Base-by-base conservation (phyloP, 1,140 invertebrate genomes). In the Drosophila guanche region DNA sequence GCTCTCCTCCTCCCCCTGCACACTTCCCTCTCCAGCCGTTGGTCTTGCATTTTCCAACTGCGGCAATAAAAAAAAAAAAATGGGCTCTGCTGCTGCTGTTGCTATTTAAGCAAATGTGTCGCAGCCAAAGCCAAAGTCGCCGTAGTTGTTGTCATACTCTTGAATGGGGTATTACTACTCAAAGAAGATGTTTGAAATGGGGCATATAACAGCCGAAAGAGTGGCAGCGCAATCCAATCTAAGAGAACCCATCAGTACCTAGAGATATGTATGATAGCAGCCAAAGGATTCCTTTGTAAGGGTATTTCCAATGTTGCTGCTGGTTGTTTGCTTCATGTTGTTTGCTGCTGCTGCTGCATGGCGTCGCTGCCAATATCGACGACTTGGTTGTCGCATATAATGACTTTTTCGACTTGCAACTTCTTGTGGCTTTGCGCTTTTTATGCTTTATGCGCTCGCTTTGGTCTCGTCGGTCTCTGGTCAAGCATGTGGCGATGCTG, bases 81-180 rank as follows among this genome's bases (percentile, higher is more conserved):
- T 78, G 55, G 63, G 65, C 47, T 55, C 68, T 50, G 29, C 46
- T 60, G 59, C 51, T 78, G 70, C 42, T 79, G 76, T 80, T 86
- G 81, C 67, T 86, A 77, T 86, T 85, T 88, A 85, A 85, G 81
- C 81, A 86, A 88, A 88, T 88, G 84, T 88, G 83, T 86, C 83
- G 83, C 83, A 86, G 81, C 74, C 83, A 81, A 81, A 86, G 81
- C 75, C 77, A 88, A 83, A 86, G 83, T 65, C 76, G 65, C 56
- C 40, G 79, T 37, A 37, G 33, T 37, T 37, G 10, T 37, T 37
- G 33, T 12, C 33, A 37, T 37, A 12, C 33, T 12, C 33, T 37
- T 12, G 10, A 37, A 12, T 10, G 4, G 33, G 33, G 33, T 37
- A 37, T 37, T 33, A 33, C 10, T 10, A 33, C 29, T 33, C 7